Evolutionary conservation across 2,797 vertebrate genomes (phyloP), one percentile per base, ranked within the genome.

Genomic region (Bradypodion pumilum): DNA sequence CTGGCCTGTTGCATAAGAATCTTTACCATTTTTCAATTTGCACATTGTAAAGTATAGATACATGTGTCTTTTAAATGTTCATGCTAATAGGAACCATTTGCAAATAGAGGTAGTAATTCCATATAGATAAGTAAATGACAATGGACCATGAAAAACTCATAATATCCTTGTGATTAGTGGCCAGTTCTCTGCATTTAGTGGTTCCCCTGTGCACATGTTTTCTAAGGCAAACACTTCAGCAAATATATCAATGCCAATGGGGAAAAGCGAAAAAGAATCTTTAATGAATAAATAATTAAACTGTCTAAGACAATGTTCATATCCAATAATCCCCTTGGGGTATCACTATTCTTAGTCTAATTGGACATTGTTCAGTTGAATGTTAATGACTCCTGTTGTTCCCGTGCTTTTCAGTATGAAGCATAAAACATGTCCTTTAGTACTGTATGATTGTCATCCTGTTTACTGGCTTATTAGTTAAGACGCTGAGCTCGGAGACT

Each of bases 331-430:
- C 85, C 96, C 96, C 1, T 98, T 92, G 1, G 84, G 91, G 89
- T 97, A 97, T 97, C 97, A 96, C 87, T 97, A 84, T 70, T 95
- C 94, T 97, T 97, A 90, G 91, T 96, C 92, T 92, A 95, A 66
- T 92, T 86, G 89, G 93, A 85, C 83, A 1, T 90, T 87, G 49
- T 94, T 94, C 91, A 98, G 94, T 42, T 85, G 95, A 69, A 98
- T 95, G 90, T 95, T 96, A 84, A 96, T 94, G 6, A 95, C 96
- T 66, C 69, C 60, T 29, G 29, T 60, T 27, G 52, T 49, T 52
- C 27, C 12, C 49, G 10, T 62, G 74, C 79, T 42, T 70, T 85
- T 70, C 29, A 63, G 40, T 56, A 40, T 72, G 21, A 76, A 32
- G 25, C 59, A 56, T 15, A 59, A 76, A 62, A 59, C 9, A 29